Percentiles rank a stretch among this genome's conserved stretches.
phyloP scores from a whole-genome alignment of 2,797 vertebrate genomes.

The Nannoperca australis region DNA sequence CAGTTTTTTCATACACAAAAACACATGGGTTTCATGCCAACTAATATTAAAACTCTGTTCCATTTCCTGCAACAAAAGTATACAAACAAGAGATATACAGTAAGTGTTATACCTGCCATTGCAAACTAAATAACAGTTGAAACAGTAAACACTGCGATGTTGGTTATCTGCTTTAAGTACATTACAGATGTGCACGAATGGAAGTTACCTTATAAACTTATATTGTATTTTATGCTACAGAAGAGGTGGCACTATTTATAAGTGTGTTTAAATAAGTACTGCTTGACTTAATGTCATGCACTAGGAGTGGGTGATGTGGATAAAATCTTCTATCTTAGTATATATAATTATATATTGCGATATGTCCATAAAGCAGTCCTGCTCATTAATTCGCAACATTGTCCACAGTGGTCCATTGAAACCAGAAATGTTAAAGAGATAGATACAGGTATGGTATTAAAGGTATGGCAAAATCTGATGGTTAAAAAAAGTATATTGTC shows the following conservation, averaged over 20 bases:
- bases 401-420: neutral
- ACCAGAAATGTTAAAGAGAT: neutral
- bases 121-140: neutral
- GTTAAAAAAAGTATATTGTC: neutral
- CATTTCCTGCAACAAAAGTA: neutral
- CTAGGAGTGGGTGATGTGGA: neutral
- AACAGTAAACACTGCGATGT: neutral
- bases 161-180: neutral
- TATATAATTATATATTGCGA: neutral
- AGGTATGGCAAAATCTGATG: neutral
- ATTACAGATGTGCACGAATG: constrained; percentile 8
- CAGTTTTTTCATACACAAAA: neutral
- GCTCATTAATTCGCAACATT: neutral
- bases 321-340: neutral
- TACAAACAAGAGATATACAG: neutral
- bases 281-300: neutral
- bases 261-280: neutral
- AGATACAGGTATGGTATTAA: neutral
- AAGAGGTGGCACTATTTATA: neutral
- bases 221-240: neutral
- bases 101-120: constrained; percentile 4
- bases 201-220: too few species aligned
- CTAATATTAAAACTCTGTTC: neutral
- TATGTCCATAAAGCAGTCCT: neutral
- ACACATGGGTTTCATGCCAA: neutral